Conservation (phyloP, 2,797 vertebrate genomes). For the Pipistrellus nathusii region DNA sequence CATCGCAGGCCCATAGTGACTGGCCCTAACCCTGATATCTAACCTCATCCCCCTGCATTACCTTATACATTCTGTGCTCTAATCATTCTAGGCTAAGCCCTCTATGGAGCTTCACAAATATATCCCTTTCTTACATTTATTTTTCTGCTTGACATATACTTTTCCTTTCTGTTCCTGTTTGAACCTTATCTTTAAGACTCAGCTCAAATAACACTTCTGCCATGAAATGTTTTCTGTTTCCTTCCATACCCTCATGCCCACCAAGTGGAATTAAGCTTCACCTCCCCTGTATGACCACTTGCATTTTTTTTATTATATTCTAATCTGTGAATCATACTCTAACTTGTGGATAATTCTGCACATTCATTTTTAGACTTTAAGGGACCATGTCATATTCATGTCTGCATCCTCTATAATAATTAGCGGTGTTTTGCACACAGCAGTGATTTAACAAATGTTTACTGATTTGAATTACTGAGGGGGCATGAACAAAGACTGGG, state of each 20-base stretch:
- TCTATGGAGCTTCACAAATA: neutral
- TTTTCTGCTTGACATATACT: neutral
- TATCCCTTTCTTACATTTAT: slow-evolving; percentile 27
- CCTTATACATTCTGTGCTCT: neutral
- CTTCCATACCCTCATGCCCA: neutral
- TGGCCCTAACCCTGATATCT: neutral
- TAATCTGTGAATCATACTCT: neutral
- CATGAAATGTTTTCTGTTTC: slow-evolving; percentile 10
- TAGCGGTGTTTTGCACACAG: neutral
- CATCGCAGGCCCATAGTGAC: neutral
- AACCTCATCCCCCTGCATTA: neutral
- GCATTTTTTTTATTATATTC: neutral
- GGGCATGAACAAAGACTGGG: neutral
- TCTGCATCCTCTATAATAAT: neutral
- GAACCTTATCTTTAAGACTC: slow-evolving; percentile 52
- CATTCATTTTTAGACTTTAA: slow-evolving; percentile 24
- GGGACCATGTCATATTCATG: neutral
- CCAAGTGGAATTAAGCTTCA: neutral
- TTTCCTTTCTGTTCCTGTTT: neutral
- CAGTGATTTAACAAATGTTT: slow-evolving; percentile 11
- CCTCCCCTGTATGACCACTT: neutral
- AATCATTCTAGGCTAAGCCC: neutral
- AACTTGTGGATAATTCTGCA: slow-evolving; percentile 32
- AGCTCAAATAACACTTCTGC: neutral
- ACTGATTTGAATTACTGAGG: slow-evolving; percentile 24